Evolutionary conservation across 2,888 invertebrate species (phyloP).

Genomic region (Stenotaenia linearis): DNA sequence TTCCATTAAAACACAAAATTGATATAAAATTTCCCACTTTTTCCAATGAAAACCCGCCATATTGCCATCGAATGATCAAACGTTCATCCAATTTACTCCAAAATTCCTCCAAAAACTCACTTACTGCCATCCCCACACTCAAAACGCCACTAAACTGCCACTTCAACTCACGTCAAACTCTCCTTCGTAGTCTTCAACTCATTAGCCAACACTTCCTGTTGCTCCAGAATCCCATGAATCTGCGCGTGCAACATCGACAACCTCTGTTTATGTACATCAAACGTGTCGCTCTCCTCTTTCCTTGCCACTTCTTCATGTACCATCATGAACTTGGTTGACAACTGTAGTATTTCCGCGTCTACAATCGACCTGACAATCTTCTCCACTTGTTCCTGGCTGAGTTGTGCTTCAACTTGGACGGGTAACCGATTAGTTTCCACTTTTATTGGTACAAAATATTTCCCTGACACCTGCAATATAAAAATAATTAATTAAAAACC

Average conservation of each 20-base stretch:
- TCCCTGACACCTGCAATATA: neutral
- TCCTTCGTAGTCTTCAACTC: neutral
- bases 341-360: neutral
- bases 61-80: no score
- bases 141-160: no score
- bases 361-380: neutral
- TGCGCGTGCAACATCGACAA: neutral
- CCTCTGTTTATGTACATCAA: neutral
- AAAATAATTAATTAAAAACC: no score
- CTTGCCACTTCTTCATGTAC: neutral
- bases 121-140: no score
- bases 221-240: neutral
- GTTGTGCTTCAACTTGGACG: neutral
- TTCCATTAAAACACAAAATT: no score
- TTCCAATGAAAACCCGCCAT: no score
- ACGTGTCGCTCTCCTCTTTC: no score
- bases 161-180: no score
- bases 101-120: no score
- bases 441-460: neutral
- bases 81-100: no score
- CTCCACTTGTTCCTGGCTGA: constrained; percentile 2
- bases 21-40: no score
- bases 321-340: neutral
- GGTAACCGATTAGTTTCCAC: neutral
- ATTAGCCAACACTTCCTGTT: neutral